A percentile compares a stretch with the other conserved stretches of the same genome.
phyloP scores from a whole-genome alignment of 2,113 vertebrate species.

The Cathartes aura region DNA sequence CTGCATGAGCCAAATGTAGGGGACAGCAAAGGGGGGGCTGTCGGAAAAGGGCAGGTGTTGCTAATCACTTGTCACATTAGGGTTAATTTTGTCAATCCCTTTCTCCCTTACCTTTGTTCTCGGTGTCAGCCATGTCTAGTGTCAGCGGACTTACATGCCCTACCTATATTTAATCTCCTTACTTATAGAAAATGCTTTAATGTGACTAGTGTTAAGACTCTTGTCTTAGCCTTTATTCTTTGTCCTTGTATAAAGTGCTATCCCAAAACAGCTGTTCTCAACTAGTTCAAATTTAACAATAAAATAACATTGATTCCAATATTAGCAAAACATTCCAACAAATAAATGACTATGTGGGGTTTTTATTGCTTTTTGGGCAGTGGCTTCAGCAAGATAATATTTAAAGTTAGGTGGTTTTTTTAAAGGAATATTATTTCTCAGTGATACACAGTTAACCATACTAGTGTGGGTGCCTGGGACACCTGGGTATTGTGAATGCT shows the following conservation, averaged over 20 bases:
- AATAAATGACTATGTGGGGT: rapidly evolving
- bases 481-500: not conserved
- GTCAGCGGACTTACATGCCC: not conserved
- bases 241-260: not conserved
- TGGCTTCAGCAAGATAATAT: not conserved
- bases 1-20: not conserved
- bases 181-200: not conserved
- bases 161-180: not conserved
- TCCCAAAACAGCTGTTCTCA: not conserved
- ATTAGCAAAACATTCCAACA: not conserved
- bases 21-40: too few relatives aligned
- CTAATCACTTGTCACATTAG: not conserved
- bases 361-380: not conserved
- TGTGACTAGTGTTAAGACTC: not conserved
- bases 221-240: not conserved
- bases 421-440: not conserved
- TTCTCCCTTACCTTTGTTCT: not conserved
- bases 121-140: not conserved
- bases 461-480: not conserved
- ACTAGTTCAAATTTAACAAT: not conserved
- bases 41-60: not conserved
- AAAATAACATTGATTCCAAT: not conserved
- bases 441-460: not conserved
- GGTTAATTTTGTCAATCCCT: not conserved
- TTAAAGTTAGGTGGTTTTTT: not conserved